A percentile compares a stretch with the other conserved stretches of the same genome.
These are phyloP conservation scores for Sussaba pulchella DNA, from an alignment of 2,888 invertebrate species.

Conservation along the genomic window DNA sequence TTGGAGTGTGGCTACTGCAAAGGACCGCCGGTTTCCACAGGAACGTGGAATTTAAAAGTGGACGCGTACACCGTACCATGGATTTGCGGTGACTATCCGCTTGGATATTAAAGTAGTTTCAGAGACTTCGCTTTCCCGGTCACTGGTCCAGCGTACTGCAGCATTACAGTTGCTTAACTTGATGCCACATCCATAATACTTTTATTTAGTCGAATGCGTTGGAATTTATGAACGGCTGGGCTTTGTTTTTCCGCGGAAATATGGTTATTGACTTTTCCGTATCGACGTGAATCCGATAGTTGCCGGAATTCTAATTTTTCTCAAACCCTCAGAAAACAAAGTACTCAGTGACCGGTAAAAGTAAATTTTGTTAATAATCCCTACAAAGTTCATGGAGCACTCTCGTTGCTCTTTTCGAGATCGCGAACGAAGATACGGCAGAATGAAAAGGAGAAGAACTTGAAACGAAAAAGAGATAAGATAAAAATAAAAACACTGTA, in stretches of 20 bases:
- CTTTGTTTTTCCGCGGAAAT: too few species aligned
- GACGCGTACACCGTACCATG: slow-evolving; percentile 29
- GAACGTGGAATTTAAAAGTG: slow-evolving; percentile 57
- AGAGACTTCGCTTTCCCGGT: slow-evolving; percentile 5
- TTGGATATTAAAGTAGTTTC: slow-evolving; percentile 50
- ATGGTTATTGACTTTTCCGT: too few species aligned
- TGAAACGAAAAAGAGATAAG: slow-evolving; percentile 26
- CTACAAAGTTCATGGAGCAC: slow-evolving; percentile 43
- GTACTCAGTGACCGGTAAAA: background rate
- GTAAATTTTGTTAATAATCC: background rate
- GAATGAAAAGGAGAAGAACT: slow-evolving; percentile 22
- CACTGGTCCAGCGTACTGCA: background rate
- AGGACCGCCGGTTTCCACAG: slow-evolving; percentile 13
- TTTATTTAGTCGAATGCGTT: background rate
- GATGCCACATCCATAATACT: background rate
- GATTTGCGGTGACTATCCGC: slow-evolving; percentile 43
- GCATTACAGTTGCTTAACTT: slow-evolving; percentile 28
- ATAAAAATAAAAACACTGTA: slow-evolving; percentile 14
- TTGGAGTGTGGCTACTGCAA: slow-evolving; percentile 5
- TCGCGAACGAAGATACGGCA: slow-evolving; percentile 31
- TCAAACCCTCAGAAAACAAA: background rate
- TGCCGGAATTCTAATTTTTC: background rate
- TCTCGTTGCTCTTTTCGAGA: slow-evolving; percentile 35
- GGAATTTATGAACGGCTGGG: background rate
- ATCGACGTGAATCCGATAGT: too few species aligned